These are phyloP conservation scores for Parapristionchus giblindavisi DNA, from an alignment of 2,888 invertebrate species.

Conservation along the genomic window DNA sequence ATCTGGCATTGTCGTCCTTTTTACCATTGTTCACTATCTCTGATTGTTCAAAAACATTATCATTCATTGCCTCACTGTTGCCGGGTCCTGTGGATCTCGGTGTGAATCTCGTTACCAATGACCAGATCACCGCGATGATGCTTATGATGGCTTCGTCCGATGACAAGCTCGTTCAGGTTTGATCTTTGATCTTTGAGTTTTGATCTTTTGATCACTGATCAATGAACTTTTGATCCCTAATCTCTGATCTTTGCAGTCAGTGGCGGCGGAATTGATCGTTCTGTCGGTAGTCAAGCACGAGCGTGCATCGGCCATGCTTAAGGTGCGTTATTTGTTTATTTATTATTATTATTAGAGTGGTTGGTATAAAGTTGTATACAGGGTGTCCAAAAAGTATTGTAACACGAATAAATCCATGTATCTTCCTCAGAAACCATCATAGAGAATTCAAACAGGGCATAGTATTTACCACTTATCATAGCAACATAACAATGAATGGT, in stretches of 20 bases:
- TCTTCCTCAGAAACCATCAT: no score
- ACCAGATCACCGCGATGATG: conserved; percentile 94
- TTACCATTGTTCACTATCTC: no score
- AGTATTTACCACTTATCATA: no score
- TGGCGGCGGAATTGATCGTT: conserved; percentile 94
- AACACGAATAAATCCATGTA: no score
- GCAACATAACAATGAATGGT: no score
- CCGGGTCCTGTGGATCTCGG: conserved; percentile 92
- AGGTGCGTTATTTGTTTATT: conserved; percentile 40
- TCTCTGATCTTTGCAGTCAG: conserved; percentile 83
- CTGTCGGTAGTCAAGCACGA: conserved; percentile 96
- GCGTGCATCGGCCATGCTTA: conserved; percentile 81
- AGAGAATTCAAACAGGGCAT: no score
- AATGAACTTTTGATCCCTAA: neutral
- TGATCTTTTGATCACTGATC: neutral
- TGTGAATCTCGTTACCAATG: conserved; percentile 75
- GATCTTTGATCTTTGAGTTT: conserved; percentile 22
- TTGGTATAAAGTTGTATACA: no score
- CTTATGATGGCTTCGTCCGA: conserved; percentile 93
- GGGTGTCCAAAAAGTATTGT: no score
- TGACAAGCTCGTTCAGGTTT: conserved; percentile 81
- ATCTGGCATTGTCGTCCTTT: no score
- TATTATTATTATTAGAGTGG: no score
- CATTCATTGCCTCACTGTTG: no score
- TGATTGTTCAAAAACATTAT: no score